Evolutionary conservation across 1,140 invertebrate species (phyloP).

Genomic region (Drosophila tani): DNA sequence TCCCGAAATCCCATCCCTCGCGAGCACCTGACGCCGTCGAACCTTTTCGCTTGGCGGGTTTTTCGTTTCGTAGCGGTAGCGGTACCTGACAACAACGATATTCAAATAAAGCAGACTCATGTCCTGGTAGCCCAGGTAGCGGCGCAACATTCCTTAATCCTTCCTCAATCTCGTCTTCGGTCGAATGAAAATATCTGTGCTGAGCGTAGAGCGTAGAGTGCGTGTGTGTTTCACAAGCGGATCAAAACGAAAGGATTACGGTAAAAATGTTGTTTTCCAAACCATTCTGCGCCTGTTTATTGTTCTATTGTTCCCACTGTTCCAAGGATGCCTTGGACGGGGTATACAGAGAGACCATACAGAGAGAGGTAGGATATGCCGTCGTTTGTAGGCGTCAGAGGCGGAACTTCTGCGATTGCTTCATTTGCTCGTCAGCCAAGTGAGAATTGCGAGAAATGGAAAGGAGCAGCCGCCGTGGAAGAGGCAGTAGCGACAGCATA

Average conservation of each 20-base stretch:
- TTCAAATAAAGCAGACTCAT: constrained; percentile 76
- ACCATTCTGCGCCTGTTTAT: constrained; percentile 50
- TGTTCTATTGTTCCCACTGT: constrained; percentile 61
- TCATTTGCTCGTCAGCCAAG: constrained; percentile 46
- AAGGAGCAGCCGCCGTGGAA: constrained; percentile 56
- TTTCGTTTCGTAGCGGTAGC: constrained; percentile 22
- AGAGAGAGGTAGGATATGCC: too few species aligned
- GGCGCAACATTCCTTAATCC: constrained; percentile 62
- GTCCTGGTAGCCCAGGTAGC: constrained; percentile 36
- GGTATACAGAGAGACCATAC: neutral
- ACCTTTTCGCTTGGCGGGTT: constrained; percentile 38
- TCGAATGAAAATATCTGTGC: constrained; percentile 75
- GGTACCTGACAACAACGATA: constrained; percentile 46
- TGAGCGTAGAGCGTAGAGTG: constrained; percentile 1
- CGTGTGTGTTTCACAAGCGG: constrained; percentile 70
- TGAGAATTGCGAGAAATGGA: constrained; percentile 78
- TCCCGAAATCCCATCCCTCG: constrained; percentile 34
- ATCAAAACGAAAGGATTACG: constrained; percentile 83
- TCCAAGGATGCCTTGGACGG: constrained; percentile 20
- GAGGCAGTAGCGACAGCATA: constrained; percentile 42
- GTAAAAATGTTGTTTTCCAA: constrained; percentile 70
- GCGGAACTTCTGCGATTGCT: constrained; percentile 68
- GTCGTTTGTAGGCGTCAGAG: constrained; percentile 59
- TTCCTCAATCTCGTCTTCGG: constrained; percentile 79
- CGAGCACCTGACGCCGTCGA: constrained; percentile 56